A percentile compares a stretch with the other conserved stretches of the same genome.
Evolutionary conservation across 2,888 invertebrate genomes (phyloP).

Genomic region (Eristalinus sepulchralis): DNA sequence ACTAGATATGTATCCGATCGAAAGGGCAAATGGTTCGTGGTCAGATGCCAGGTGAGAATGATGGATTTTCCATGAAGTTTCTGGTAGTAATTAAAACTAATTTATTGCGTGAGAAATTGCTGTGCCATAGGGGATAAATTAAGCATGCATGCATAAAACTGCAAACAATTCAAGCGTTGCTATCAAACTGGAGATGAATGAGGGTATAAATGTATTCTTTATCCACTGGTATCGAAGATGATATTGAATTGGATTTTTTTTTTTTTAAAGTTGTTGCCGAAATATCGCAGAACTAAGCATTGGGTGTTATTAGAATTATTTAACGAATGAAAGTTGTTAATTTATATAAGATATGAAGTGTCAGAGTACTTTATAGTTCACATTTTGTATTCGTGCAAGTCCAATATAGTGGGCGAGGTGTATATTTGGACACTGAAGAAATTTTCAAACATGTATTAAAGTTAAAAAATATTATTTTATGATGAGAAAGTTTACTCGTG

Average conservation of each 20-base stretch:
- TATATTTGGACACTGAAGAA: too few species aligned
- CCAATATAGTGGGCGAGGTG: too few species aligned
- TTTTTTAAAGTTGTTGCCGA: background rate
- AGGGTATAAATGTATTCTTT: background rate
- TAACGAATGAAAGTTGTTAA: too few species aligned
- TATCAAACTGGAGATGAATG: slow-evolving; percentile 9
- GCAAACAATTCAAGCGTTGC: slow-evolving; percentile 55
- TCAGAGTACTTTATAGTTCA: too few species aligned
- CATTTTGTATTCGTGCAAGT: too few species aligned
- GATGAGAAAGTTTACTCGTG: too few species aligned
- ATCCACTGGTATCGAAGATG: background rate
- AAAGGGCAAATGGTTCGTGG: slow-evolving; percentile 45
- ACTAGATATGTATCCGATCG: slow-evolving; percentile 39
- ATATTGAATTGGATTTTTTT: background rate
- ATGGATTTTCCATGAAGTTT: slow-evolving; percentile 60
- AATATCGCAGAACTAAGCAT: background rate
- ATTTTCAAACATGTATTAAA: too few species aligned
- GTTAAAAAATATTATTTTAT: too few species aligned
- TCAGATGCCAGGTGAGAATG: slow-evolving; percentile 59
- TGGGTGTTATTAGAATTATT: background rate
- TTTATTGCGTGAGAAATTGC: slow-evolving; percentile 67
- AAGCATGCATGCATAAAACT: slow-evolving; percentile 47
- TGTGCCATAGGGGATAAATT: slow-evolving; percentile 55
- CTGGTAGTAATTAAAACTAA: slow-evolving; percentile 68
- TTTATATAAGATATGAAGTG: too few species aligned